Conservation (phyloP, 2,113 vertebrate species). For the Recurvirostra avosetta region DNA sequence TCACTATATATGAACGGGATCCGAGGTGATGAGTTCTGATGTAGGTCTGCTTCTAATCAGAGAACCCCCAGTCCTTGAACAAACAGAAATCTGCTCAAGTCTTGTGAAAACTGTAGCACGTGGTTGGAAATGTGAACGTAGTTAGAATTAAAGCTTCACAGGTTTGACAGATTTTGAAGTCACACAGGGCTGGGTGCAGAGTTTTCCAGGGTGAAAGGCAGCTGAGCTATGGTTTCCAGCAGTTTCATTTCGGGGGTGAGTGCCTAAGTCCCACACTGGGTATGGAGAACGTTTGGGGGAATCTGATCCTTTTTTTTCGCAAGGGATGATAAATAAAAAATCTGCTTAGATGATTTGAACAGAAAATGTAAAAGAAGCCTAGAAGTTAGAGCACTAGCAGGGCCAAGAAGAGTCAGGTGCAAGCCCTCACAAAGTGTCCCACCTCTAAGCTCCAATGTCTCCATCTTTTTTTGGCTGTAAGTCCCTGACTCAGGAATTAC, state of each 20-base stretch:
- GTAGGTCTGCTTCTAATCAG: not conserved
- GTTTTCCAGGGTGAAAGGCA: not conserved
- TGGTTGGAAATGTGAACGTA: not conserved
- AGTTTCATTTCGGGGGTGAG: not conserved
- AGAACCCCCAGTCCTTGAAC: not conserved
- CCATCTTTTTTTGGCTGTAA: not conserved
- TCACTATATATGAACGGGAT: rapidly evolving
- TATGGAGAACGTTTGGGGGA: not conserved
- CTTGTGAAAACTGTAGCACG: rapidly evolving
- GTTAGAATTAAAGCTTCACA: not conserved
- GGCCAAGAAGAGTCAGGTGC: not conserved
- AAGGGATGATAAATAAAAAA: not conserved
- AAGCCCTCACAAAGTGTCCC: not conserved
- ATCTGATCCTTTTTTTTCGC: not conserved
- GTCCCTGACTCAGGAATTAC: not conserved
- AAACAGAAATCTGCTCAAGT: not conserved
- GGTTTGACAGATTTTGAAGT: not conserved
- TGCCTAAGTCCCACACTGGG: rapidly evolving
- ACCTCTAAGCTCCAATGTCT: not conserved
- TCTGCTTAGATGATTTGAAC: not conserved
- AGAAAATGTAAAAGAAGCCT: not conserved
- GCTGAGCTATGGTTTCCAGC: not conserved
- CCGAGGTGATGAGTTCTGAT: not conserved
- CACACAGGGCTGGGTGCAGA: rapidly evolving
- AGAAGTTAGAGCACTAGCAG: not conserved